Evolutionary conservation across 2,797 vertebrate genomes (phyloP).

Genomic region (Sebastes kiyomatsui): DNA sequence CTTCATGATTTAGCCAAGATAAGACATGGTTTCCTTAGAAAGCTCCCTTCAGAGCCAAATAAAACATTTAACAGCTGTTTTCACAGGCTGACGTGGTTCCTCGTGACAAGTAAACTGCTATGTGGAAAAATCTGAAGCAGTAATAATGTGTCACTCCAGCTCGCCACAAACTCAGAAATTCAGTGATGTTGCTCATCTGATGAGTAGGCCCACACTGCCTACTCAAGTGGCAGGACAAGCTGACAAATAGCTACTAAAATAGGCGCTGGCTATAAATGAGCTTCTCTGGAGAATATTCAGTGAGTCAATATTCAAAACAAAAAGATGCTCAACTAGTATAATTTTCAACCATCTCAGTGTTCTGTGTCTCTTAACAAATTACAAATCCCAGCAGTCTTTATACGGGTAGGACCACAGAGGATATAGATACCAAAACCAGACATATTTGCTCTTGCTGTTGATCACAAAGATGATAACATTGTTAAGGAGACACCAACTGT

Average conservation of each 20-base stretch:
- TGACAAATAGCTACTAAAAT: constrained; percentile 14
- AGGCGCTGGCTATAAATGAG: background rate
- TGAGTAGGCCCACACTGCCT: constrained; percentile 1
- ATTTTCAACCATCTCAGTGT: background rate
- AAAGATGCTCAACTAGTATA: background rate
- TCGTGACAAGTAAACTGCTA: background rate
- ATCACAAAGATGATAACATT: background rate
- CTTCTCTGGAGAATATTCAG: background rate
- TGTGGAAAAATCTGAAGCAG: background rate
- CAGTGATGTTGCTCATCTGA: constrained; percentile 40
- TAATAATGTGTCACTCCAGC: constrained; percentile 1
- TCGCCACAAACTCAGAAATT: constrained; percentile 12
- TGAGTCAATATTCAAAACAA: background rate
- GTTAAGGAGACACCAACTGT: background rate
- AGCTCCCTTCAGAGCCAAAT: background rate
- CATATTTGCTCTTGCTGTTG: background rate
- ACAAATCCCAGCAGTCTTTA: too few species aligned
- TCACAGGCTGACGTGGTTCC: background rate
- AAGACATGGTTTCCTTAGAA: background rate
- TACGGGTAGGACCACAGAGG: background rate
- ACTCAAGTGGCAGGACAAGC: constrained; percentile 23
- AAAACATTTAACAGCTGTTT: background rate
- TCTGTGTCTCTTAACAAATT: too few species aligned
- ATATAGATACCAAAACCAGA: background rate
- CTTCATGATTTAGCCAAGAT: background rate